Percentiles rank a stretch among this genome's conserved stretches.
Evolutionary conservation across 2,888 invertebrate species (phyloP).

Genomic region (Diogma glabrata): DNA sequence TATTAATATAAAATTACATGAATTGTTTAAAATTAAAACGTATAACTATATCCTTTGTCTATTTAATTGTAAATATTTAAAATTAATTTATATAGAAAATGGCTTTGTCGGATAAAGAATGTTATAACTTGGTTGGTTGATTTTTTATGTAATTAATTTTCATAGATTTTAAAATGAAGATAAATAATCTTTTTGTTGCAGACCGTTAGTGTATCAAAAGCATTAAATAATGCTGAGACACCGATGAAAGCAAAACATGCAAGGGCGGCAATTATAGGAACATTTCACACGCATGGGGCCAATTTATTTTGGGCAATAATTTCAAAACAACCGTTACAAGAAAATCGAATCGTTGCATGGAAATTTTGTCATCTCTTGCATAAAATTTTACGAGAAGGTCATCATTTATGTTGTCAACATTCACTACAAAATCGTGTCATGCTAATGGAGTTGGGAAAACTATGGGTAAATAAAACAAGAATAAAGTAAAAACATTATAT

Average conservation of each 20-base stretch:
- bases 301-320: slow-evolving; percentile 78
- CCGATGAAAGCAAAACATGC: slow-evolving; percentile 99
- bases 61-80: too few species aligned
- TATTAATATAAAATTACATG: too few species aligned
- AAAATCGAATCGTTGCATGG: slow-evolving; percentile 94
- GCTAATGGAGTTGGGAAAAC: slow-evolving; percentile 76
- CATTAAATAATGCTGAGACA: slow-evolving; percentile 81
- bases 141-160: slow-evolving; percentile 3
- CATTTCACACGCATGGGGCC: slow-evolving; percentile 85
- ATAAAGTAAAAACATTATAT: too few species aligned
- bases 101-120: slow-evolving; percentile 6
- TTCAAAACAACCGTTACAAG: slow-evolving; percentile 46
- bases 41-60: too few species aligned
- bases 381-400: slow-evolving; percentile 93
- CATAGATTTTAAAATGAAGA: neutral
- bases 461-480: too few species aligned
- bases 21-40: too few species aligned
- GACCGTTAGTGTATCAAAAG: slow-evolving; percentile 68
- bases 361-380: slow-evolving; percentile 98
- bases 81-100: too few species aligned
- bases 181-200: neutral
- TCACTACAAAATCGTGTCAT: slow-evolving; percentile 69
- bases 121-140: slow-evolving; percentile 8
- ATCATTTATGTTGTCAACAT: slow-evolving; percentile 73
- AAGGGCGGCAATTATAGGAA: slow-evolving; percentile 86